A percentile compares a stretch with the other conserved stretches of the same genome.
These are phyloP conservation scores for Gonioctena quinquepunctata DNA, from an alignment of 1,140 invertebrate species.

Conservation along the genomic window DNA sequence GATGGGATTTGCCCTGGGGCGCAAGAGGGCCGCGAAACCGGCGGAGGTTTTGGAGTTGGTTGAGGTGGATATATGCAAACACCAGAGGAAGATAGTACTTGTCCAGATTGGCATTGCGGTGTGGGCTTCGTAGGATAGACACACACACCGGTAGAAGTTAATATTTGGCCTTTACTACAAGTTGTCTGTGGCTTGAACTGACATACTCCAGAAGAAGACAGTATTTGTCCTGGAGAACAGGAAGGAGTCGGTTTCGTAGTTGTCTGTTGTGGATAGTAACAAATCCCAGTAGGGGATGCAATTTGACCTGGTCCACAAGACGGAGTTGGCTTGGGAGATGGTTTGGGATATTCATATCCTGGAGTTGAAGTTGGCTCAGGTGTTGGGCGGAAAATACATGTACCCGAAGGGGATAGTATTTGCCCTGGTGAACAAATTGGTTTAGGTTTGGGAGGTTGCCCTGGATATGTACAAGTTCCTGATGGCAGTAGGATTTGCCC, in stretches of 20 bases:
- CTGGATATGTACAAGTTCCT: neutral
- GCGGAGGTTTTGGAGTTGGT: neutral
- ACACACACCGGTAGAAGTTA: neutral
- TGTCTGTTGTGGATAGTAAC: neutral
- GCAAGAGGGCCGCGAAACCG: neutral
- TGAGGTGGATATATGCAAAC: slow-evolving; percentile 1
- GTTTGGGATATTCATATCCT: neutral
- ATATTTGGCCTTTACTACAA: neutral
- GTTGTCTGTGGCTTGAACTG: neutral
- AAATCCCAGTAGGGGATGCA: neutral
- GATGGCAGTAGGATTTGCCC: neutral
- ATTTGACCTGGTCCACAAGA: slow-evolving; percentile 9
- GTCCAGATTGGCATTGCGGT: neutral
- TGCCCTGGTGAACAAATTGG: neutral
- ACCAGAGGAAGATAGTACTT: neutral
- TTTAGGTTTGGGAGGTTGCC: neutral
- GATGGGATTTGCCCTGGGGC: neutral
- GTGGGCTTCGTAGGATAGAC: neutral
- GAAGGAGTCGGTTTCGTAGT: neutral
- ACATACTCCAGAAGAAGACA: neutral
- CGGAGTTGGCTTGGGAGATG: neutral
- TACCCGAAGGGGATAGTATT: neutral
- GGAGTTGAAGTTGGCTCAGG: neutral
- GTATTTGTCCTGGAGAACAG: neutral
- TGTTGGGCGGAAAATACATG: neutral